Base-by-base conservation (phyloP, 2,797 vertebrate species). In the Acrossocheilus fasciatus region DNA sequence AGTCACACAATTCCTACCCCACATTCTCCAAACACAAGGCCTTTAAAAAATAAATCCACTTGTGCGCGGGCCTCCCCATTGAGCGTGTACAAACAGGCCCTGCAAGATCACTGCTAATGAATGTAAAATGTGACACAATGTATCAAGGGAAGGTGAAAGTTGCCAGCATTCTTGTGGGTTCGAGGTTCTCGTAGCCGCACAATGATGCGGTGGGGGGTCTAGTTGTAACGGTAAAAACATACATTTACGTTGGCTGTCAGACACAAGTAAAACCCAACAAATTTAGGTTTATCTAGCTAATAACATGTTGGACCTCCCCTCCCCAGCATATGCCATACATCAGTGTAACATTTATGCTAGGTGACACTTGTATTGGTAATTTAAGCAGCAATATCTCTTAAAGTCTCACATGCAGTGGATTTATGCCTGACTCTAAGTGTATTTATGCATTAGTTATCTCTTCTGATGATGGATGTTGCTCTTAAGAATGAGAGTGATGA, bases 11-110 rank as follows among this genome's bases (percentile, higher is more conserved):
- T 86, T 87, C 83, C 9, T 43, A 43, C 41, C 41, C 41, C 41
- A 43, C 8, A 88, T 87, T 90, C 87, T 89, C 83, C 87, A 91
- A 91, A 92, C 88, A 91, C 86, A 88, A 87, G 77, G n/a, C 79
- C 86, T 79, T 88, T 81, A 88, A 88, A 90, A 91, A 92, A 90
- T 90, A 91, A 91, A 91, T 85, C 82, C 69, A 86, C 90, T 90
- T 90, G 84, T 90, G 59, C 73, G 57, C 85, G 34, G 82, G 82
- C 88, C 83, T 90, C 89, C 88, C 85, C 69, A 73, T 59, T 84
- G 86, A 78, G 86, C 83, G 62, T 45, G 86, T 86, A 82, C 87
- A 89, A 87, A 89, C 82, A 86, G 54, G 43, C 47, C 20, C 39
- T 59, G 70, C 43, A 81, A 89, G 81, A 89, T 91, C 83, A 88